A percentile compares a stretch with the other conserved stretches of the same genome.
phyloP scores from a whole-genome alignment of 2,113 vertebrate genomes.

The Isichthys henryi region DNA sequence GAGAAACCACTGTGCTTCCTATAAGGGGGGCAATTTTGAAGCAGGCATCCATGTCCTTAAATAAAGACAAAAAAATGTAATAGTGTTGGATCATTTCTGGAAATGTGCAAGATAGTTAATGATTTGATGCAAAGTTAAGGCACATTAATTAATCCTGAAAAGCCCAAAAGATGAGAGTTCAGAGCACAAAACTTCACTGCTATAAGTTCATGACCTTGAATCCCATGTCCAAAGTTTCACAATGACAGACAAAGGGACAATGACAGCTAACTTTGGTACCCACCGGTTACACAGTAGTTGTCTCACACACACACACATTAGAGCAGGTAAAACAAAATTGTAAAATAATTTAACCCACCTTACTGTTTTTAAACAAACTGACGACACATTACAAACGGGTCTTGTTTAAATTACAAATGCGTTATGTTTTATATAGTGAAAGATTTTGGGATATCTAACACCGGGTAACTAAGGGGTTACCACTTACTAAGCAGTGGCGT shows the following conservation, averaged over 20 bases:
- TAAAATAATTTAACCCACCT: neutral
- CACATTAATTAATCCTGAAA: neutral
- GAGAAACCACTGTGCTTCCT: neutral
- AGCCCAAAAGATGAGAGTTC: neutral
- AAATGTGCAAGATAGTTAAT: neutral
- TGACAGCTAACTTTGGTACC: neutral
- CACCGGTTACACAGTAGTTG: neutral
- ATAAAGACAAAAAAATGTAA: neutral
- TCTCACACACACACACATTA: neutral
- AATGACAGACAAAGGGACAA: neutral
- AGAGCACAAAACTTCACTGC: neutral
- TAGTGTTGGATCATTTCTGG: neutral
- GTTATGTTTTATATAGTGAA: neutral
- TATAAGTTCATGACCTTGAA: neutral
- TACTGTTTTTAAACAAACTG: neutral
- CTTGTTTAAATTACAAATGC: neutral
- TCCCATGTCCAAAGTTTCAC: neutral
- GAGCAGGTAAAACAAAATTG: neutral
- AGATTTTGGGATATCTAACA: neutral
- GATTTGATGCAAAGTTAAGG: neutral
- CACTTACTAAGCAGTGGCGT: neutral
- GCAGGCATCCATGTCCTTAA: neutral
- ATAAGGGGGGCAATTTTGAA: neutral
- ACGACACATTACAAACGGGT: neutral
- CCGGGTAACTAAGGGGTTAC: neutral